Evolutionary conservation across 2,797 vertebrate species (phyloP).

Genomic region (Enteromius fasciolatus): DNA sequence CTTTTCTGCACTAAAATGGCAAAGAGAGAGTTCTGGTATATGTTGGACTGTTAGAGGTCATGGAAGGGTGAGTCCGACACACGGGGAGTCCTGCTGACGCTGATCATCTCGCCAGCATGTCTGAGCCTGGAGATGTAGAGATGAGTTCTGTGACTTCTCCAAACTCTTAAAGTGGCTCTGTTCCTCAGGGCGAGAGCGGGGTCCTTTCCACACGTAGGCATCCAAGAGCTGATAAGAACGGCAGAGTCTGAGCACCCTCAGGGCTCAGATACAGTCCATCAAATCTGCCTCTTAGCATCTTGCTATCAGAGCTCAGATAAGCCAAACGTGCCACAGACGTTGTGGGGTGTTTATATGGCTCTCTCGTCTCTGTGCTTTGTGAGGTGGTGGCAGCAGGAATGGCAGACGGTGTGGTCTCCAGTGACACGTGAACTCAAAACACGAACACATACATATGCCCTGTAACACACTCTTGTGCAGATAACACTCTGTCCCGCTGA

Average conservation of each 20-base stretch:
- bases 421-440: constrained; percentile 23
- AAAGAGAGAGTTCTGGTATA: constrained; percentile 16
- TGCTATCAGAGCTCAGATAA: constrained; percentile 57
- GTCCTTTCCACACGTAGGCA: constrained; percentile 33
- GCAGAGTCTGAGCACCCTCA: constrained; percentile 44
- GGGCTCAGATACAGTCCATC: constrained; percentile 27
- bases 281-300: constrained; percentile 27
- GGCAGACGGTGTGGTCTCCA: constrained; percentile 47
- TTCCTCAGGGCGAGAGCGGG: constrained; percentile 31
- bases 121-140: constrained; percentile 31
- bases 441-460: constrained; percentile 32
- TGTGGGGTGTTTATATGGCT: constrained; percentile 24
- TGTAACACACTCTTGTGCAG: constrained; percentile 40
- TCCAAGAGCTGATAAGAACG: constrained; percentile 53
- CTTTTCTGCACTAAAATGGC: not conserved
- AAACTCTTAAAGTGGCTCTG: constrained; percentile 26
- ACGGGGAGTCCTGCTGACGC: constrained; percentile 13
- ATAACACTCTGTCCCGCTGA: constrained; percentile 46
- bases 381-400: constrained; percentile 47
- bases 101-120: constrained; percentile 38
- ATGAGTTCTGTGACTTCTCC: constrained; percentile 38
- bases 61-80: constrained; percentile 29
- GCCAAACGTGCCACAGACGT: constrained; percentile 38
- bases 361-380: constrained; percentile 40
- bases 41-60: constrained; percentile 33